Evolutionary conservation across 2,888 invertebrate genomes (phyloP), one percentile per base, ranked within the genome.

Genomic region (Mongoloraphidia duomilia): DNA sequence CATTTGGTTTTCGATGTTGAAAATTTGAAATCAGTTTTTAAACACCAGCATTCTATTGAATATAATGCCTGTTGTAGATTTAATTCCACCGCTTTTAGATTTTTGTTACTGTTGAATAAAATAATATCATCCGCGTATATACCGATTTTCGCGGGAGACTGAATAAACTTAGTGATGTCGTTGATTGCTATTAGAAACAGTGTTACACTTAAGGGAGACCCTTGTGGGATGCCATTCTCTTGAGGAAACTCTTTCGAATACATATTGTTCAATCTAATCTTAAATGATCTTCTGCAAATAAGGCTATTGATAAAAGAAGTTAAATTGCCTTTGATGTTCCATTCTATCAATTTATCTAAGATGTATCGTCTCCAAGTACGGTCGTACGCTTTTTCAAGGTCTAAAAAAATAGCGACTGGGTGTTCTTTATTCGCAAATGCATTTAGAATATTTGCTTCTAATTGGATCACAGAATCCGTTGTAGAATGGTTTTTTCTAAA

Each of bases 151-250:
- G 51, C 39, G 0, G 53, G 50, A 10, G 13, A 10, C 34, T 34
- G 2, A n/a, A 52, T 52, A 33, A 11, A 12, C 11, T 11, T 34
- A 3, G 39, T 40, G 10, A 50, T 40, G 8, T 52, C 52, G 35
- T 56, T 56, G 3, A 56, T 52, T 6, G 50, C 55, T 39, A 54
- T 49, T 13, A 54, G 36, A 36, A 57, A 56, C n/a, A 55, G 14
- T 8, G 52, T 54, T 2, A 51, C 51, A 41, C 53, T 53, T 1
- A 55, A 26, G n/a, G 52, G 44, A 9, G 55, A 53, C 0, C 56
- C 55, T 46, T 56, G 53, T 41, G 56, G 52, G 9, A 54, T 50
- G 2, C 53, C 52, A 26, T 55, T 56, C 47, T 52, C 41, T 26
- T 41, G 42, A 6, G 12, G 34, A 2, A 36, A n/a, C 17, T 14